Conservation (phyloP, 2,797 vertebrate genomes). For the Otolemur crassicaudatus region DNA sequence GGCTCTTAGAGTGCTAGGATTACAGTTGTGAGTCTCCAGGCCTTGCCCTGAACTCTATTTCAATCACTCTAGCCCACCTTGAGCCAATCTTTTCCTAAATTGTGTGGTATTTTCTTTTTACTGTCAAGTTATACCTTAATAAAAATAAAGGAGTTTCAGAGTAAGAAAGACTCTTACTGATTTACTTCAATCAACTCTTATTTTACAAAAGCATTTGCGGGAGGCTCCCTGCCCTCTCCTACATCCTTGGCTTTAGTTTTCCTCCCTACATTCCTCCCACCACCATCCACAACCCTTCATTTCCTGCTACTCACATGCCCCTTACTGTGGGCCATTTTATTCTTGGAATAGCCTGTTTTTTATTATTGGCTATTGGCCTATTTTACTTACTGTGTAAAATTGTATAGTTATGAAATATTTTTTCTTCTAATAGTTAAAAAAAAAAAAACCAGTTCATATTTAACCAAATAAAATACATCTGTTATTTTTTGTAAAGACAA, state of each 20-base stretch:
- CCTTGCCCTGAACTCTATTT: not conserved
- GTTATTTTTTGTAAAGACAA: conserved; percentile 8
- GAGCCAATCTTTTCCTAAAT: not conserved
- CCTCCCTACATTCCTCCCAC: rapidly evolving
- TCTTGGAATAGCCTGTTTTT: not conserved
- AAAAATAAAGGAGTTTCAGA: not conserved
- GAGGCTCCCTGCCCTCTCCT: not conserved
- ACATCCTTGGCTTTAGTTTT: not conserved
- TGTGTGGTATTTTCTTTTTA: not conserved
- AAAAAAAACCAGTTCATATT: not conserved
- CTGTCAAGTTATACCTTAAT: not conserved
- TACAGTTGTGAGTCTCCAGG: too few relatives aligned
- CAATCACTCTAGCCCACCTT: not conserved
- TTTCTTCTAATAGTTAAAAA: conserved; percentile 45
- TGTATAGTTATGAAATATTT: conserved; percentile 13
- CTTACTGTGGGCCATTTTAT: not conserved
- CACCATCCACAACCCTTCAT: not conserved
- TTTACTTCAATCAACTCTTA: not conserved
- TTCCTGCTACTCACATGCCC: not conserved
- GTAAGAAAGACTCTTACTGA: conserved; percentile 6
- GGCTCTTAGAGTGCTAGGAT: too few relatives aligned
- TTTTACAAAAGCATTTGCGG: not conserved
- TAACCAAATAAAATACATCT: not conserved
- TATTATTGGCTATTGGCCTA: not conserved
- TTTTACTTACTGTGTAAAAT: not conserved